These are phyloP conservation scores for Sebastes jordani DNA, from an alignment of 2,797 vertebrate species.

Conservation along the genomic window DNA sequence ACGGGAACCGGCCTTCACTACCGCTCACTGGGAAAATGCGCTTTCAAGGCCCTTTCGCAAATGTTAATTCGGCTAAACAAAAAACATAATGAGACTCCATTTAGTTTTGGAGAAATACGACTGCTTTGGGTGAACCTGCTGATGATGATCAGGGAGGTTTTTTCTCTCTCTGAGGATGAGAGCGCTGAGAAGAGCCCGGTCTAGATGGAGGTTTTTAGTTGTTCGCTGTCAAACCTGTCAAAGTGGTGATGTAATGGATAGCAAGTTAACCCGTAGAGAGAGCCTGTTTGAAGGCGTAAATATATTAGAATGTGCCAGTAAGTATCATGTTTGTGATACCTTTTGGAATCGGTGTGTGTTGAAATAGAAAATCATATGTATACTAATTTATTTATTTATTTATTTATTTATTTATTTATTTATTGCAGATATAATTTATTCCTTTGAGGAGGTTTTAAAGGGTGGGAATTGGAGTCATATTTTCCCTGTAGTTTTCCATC, in stretches of 20 bases:
- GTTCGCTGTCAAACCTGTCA: constrained; percentile 75
- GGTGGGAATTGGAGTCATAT: constrained; percentile 51
- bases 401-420: constrained; percentile 56
- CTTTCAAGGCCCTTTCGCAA: constrained; percentile 31
- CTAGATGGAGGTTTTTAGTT: constrained; percentile 56
- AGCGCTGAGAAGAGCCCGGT: constrained; percentile 11
- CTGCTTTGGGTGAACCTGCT: constrained; percentile 30
- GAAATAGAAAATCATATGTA: constrained; percentile 66
- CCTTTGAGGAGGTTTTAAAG: constrained; percentile 45
- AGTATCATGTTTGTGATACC: constrained; percentile 79
- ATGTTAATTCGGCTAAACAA: constrained; percentile 37
- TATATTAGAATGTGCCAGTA: constrained; percentile 76
- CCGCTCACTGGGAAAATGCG: constrained; percentile 1
- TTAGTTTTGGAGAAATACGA: constrained; percentile 43
- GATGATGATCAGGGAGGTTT: constrained; percentile 34
- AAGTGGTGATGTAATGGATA: constrained; percentile 75
- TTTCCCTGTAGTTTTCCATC: constrained; percentile 70
- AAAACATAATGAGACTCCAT: constrained; percentile 51
- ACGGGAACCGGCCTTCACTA: constrained; percentile 8
- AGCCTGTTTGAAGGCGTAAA: constrained; percentile 60
- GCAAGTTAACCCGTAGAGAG: constrained; percentile 65
- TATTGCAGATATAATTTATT: constrained; percentile 69
- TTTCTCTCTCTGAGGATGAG: constrained; percentile 23
- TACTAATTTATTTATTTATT: constrained; percentile 57
- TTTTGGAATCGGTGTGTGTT: constrained; percentile 72